Percentiles rank a stretch among this genome's conserved stretches.
Evolutionary conservation across 2,797 vertebrate species (phyloP).

Genomic region (Anomalospiza imberbis): DNA sequence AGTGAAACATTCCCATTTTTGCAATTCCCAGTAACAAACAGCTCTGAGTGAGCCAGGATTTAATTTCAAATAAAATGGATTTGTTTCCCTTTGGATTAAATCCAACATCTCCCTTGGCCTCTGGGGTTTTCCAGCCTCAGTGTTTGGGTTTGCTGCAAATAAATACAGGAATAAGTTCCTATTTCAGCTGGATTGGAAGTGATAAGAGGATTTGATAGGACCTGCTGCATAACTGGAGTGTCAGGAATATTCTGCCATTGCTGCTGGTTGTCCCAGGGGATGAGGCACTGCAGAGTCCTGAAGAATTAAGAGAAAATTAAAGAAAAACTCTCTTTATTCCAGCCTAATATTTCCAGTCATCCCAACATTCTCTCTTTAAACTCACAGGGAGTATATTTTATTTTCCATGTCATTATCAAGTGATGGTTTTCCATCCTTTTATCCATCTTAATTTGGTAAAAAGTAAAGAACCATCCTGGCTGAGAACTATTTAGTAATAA

Average conservation of each 20-base stretch:
- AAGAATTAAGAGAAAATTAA: neutral
- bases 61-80: neutral
- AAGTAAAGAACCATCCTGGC: neutral
- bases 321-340: neutral
- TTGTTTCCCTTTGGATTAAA: constrained; percentile 2
- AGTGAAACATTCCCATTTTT: neutral
- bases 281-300: neutral
- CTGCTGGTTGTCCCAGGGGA: neutral
- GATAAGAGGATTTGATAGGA: neutral
- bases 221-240: neutral
- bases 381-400: neutral
- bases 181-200: neutral
- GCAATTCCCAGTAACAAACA: neutral
- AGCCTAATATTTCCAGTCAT: neutral
- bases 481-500: neutral
- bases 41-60: neutral
- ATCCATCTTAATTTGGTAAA: neutral
- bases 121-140: neutral
- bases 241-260: neutral
- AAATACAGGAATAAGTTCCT: neutral
- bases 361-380: neutral
- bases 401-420: neutral
- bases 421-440: neutral
- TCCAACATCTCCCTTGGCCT: neutral
- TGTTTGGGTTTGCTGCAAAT: neutral